A percentile compares a stretch with the other conserved stretches of the same genome.
Conservation (phyloP, 2,113 vertebrate species). For the Brachypodius melanocephalos region DNA sequence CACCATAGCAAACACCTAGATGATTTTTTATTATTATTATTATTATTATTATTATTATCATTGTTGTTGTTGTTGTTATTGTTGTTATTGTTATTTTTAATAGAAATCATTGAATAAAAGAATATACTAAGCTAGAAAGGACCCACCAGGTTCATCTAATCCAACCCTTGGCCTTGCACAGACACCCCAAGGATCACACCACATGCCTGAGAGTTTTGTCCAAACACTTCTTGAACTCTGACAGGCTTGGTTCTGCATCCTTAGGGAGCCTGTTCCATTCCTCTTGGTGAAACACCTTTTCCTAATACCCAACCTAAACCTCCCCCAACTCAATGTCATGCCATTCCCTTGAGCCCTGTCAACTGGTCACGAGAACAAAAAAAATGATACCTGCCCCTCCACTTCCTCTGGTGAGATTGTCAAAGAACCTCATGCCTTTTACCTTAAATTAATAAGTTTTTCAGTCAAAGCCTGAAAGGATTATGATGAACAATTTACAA, state of each 20-base stretch:
- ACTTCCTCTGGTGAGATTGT: not conserved
- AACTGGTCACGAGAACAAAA: not conserved
- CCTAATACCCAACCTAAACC: not conserved
- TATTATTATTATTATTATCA: too few relatives aligned
- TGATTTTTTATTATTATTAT: not conserved
- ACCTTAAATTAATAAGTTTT: not conserved
- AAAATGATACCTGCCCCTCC: not conserved
- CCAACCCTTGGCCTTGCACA: not conserved
- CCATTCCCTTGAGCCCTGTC: rapidly evolving
- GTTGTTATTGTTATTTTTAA: not conserved
- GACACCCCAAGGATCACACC: not conserved
- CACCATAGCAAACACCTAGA: not conserved
- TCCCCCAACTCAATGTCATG: rapidly evolving
- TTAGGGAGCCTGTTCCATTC: not conserved
- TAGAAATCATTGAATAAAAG: not conserved
- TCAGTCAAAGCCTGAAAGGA: not conserved
- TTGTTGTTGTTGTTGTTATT: too few relatives aligned
- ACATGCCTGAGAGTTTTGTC: not conserved
- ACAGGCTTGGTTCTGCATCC: not conserved
- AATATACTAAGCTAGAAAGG: not conserved
- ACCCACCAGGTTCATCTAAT: not conserved
- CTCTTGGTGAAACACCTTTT: not conserved
- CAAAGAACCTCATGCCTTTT: not conserved
- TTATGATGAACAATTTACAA: not conserved
- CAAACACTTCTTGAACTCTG: not conserved